phyloP scores from a whole-genome alignment of 2,113 vertebrate genomes.

The Carlito syrichta region DNA sequence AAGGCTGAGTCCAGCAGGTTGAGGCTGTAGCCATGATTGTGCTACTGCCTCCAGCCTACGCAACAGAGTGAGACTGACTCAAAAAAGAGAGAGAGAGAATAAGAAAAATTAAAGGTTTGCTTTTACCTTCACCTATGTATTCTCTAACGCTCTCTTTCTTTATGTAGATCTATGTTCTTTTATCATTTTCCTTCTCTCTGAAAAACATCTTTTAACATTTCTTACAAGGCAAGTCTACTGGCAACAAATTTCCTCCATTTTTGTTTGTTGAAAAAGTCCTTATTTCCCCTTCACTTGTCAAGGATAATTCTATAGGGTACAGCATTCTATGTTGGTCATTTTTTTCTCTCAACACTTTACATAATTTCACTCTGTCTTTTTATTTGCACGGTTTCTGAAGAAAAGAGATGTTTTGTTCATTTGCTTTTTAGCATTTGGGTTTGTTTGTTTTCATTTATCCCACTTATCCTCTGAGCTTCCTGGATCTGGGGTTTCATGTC shows the following conservation, averaged over 20 bases:
- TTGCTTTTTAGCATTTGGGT: not conserved
- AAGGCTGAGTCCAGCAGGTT: no score
- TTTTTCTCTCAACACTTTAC: not conserved
- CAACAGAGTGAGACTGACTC: not conserved
- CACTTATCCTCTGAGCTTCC: not conserved
- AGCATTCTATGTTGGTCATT: not conserved
- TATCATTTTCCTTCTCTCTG: not conserved
- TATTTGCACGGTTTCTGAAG: not conserved
- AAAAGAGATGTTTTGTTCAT: not conserved
- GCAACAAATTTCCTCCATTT: not conserved
- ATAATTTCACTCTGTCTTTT: not conserved
- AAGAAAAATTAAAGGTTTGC: not conserved
- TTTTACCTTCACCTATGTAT: not conserved
- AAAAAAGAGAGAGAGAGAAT: not conserved
- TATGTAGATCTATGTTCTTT: not conserved
- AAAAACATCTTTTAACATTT: not conserved
- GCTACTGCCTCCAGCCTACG: not conserved
- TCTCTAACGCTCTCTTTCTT: not conserved
- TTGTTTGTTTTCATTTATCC: not conserved
- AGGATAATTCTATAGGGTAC: not conserved
- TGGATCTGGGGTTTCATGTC: not conserved
- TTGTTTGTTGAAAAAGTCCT: not conserved
- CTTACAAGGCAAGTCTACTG: not conserved
- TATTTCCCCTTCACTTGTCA: not conserved
- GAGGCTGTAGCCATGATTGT: not conserved